These are phyloP conservation scores for fruit fly (Drosophila melanogaster) DNA, from an alignment of 1,140 invertebrate genomes.

Conservation along the genomic window Release_6_plus_ISO1_MT NT_033777.3:10164001-10164500, in stretches of 20 bases:
- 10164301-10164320: constrained; percentile 20
- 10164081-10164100: constrained; percentile 59
- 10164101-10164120: constrained; percentile 43
- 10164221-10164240: not conserved
- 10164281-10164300: constrained; percentile 1
- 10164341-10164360: constrained; percentile 70
- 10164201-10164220: not conserved
- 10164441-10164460: constrained; percentile 36
- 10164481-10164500: constrained; percentile 32
- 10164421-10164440: constrained; percentile 59
- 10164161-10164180: too few species aligned
- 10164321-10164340: constrained; percentile 62
- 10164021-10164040: constrained; percentile 78
- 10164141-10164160: not conserved
- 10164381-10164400: constrained; percentile 41
- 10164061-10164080: constrained; percentile 77
- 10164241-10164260: not conserved
- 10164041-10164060: constrained; percentile 72
- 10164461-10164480: constrained; percentile 17
- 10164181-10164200: not conserved
- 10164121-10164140: constrained; percentile 27
- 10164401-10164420: constrained; percentile 44
- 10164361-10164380: constrained; percentile 57
- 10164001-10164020: constrained; percentile 67
- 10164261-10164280: constrained; percentile 6